Conservation (phyloP, 2,888 invertebrate genomes). For the Anoplius nigerrimus region DNA sequence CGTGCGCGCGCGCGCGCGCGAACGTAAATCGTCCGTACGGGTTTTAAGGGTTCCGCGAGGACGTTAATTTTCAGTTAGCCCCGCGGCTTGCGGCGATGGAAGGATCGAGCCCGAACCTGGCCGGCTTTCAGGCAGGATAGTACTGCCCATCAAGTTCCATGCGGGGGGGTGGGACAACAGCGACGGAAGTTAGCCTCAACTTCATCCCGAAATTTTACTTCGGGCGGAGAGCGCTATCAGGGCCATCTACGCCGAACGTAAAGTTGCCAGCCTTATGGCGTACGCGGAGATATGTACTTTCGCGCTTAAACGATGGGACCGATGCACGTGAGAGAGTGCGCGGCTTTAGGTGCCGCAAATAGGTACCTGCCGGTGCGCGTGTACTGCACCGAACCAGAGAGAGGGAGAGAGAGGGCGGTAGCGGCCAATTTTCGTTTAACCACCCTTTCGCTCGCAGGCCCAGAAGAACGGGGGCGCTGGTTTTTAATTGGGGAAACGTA, state of each 20-base stretch:
- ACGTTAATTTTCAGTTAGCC: slow-evolving; percentile 62
- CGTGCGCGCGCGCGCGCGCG: neutral
- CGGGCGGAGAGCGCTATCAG: too few relatives aligned
- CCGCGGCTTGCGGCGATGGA: slow-evolving; percentile 40
- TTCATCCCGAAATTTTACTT: slow-evolving; percentile 1
- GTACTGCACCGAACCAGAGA: neutral
- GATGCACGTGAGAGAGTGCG: neutral
- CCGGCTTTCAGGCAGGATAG: slow-evolving; percentile 34
- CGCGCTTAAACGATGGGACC: neutral
- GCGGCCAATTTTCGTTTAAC: too few relatives aligned
- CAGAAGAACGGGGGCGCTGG: slow-evolving; percentile 11
- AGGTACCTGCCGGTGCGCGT: too few relatives aligned
- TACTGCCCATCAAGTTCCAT: neutral
- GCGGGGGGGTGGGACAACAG: neutral
- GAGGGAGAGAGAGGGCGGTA: neutral
- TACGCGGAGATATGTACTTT: too few relatives aligned
- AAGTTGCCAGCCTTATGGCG: too few relatives aligned
- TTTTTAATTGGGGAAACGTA: too few relatives aligned
- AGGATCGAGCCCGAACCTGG: slow-evolving; percentile 19
- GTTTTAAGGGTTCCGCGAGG: slow-evolving; percentile 47
- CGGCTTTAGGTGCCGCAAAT: neutral
- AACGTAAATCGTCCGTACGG: slow-evolving; percentile 46
- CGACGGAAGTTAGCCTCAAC: neutral
- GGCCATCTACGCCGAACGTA: too few relatives aligned
- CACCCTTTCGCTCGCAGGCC: neutral